Evolutionary conservation across 2,888 invertebrate genomes (phyloP).

Genomic region (Fragum fragum): DNA sequence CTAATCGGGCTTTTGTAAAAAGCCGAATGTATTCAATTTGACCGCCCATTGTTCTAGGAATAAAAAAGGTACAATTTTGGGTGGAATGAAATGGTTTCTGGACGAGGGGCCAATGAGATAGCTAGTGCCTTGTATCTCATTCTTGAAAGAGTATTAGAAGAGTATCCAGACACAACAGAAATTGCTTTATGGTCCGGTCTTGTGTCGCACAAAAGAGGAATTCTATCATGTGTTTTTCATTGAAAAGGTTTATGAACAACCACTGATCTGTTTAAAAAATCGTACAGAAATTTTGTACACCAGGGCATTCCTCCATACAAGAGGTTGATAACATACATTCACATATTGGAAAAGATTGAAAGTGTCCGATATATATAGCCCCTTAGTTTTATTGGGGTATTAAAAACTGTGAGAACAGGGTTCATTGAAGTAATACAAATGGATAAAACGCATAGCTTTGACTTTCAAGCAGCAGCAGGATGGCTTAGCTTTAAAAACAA

Average conservation of each 20-base stretch:
- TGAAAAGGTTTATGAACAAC: constrained; percentile 23
- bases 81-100: constrained; percentile 9
- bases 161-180: neutral
- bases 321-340: neutral
- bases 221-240: constrained; percentile 33
- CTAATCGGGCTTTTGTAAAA: too few species aligned
- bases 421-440: too few species aligned
- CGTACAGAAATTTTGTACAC: constrained; percentile 38
- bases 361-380: too few species aligned
- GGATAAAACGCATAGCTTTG: too few species aligned
- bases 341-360: too few species aligned
- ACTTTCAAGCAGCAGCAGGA: too few species aligned
- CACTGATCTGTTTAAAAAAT: constrained; percentile 15
- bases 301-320: constrained; percentile 36
- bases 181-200: constrained; percentile 41
- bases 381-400: too few species aligned
- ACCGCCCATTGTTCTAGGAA: constrained; percentile 36
- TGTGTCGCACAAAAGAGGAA: constrained; percentile 44
- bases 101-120: constrained; percentile 4
- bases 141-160: too few species aligned
- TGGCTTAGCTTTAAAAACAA: too few species aligned
- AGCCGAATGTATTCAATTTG: constrained; percentile 25
- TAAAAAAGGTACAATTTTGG: constrained; percentile 12
- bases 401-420: too few species aligned
- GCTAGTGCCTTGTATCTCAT: too few species aligned